Evolutionary conservation across 2,113 vertebrate genomes (phyloP).

Genomic region (Neopipo cinnamomea): DNA sequence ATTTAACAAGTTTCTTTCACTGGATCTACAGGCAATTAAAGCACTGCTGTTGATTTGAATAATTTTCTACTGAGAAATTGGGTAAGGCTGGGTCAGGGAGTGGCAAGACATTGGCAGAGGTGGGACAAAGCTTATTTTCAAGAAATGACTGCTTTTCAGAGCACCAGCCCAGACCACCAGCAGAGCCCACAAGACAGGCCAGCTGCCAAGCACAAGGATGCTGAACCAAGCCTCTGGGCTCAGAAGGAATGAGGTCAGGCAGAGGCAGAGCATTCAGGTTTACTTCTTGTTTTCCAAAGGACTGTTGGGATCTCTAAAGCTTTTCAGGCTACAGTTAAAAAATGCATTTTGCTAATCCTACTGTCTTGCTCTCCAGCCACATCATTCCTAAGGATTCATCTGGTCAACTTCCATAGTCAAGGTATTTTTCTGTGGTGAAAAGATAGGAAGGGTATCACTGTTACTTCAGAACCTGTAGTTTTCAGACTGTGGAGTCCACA

Average conservation of each 20-base stretch:
- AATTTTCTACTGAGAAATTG: neutral
- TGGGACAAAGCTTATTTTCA: neutral
- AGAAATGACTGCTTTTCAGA: neutral
- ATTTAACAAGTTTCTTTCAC: neutral
- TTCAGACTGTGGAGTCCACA: neutral
- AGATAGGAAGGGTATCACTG: neutral
- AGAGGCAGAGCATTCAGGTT: neutral
- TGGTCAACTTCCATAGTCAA: neutral
- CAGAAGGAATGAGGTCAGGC: neutral
- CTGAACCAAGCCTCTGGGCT: neutral
- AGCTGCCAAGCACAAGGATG: neutral
- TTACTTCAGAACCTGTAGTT: neutral
- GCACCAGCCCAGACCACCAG: constrained; percentile 29
- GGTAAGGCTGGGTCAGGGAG: neutral
- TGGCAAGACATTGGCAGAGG: neutral
- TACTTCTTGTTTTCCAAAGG: neutral
- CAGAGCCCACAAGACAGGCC: neutral
- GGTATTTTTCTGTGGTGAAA: neutral
- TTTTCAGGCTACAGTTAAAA: neutral
- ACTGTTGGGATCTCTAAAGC: neutral
- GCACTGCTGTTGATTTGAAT: neutral
- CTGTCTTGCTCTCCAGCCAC: neutral
- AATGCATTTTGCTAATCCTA: neutral
- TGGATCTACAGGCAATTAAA: neutral
- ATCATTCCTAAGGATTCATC: neutral